phyloP scores from a whole-genome alignment of 2,888 invertebrate species.

The Yponomeuta malinellus region DNA sequence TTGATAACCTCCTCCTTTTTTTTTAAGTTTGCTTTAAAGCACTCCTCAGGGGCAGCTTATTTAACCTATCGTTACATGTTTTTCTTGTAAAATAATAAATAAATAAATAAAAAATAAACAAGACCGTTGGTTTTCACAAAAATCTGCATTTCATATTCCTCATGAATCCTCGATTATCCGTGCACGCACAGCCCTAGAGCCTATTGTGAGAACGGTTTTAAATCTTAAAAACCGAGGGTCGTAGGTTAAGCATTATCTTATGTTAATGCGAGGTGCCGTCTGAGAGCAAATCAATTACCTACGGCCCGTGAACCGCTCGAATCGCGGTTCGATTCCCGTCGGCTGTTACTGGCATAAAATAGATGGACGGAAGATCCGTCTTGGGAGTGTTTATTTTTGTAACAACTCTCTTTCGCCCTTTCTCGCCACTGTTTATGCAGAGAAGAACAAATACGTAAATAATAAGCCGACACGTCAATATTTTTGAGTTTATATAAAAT shows the following conservation, averaged over 20 bases:
- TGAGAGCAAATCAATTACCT: slow-evolving; percentile 65
- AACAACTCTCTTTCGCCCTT: background rate
- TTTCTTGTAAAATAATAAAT: no score
- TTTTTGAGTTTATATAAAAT: no score
- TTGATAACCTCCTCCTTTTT: no score
- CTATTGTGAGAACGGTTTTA: slow-evolving; percentile 24
- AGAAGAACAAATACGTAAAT: no score
- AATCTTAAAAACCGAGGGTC: slow-evolving; percentile 62
- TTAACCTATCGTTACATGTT: no score
- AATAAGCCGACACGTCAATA: no score
- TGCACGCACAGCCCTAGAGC: background rate
- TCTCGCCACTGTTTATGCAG: no score
- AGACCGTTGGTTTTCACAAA: no score
- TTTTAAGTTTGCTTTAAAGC: no score
- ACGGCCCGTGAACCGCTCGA: slow-evolving; percentile 46
- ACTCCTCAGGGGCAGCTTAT: no score
- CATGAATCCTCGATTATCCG: background rate
- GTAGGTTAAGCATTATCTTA: slow-evolving; percentile 72
- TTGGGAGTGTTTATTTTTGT: background rate
- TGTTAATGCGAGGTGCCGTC: slow-evolving; percentile 65
- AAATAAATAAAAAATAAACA: no score
- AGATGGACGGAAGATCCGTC: background rate
- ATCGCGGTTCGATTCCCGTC: background rate
- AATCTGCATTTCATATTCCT: no score
- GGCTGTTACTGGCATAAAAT: background rate